Evolutionary conservation across 2,113 vertebrate genomes (phyloP).

Genomic region (Rhipidura dahli): DNA sequence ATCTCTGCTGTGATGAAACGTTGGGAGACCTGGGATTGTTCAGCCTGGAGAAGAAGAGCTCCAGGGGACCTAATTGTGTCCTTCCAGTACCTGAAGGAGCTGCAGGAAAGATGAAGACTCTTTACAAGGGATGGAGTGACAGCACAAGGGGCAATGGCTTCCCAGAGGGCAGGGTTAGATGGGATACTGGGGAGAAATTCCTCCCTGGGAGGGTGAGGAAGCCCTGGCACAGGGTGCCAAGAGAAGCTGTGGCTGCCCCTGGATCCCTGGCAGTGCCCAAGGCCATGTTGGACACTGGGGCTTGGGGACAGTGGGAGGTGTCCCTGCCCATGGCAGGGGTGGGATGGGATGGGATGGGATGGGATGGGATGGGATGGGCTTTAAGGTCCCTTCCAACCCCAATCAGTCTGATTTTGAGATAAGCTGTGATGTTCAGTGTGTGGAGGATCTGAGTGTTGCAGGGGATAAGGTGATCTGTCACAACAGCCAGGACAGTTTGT

Average conservation of each 20-base stretch:
- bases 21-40: not conserved
- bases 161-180: not conserved
- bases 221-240: not conserved
- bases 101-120: not conserved
- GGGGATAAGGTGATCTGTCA: not conserved
- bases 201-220: not conserved
- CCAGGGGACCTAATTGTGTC: not conserved
- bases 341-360: rapidly evolving
- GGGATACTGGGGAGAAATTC: not conserved
- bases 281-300: rapidly evolving
- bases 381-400: not conserved
- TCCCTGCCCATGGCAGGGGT: not conserved
- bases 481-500: not conserved
- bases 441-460: not conserved
- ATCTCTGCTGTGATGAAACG: not conserved
- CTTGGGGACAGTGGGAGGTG: not conserved
- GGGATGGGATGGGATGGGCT: not conserved
- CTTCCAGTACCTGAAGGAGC: not conserved
- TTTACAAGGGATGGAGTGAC: not conserved
- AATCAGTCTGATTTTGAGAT: not conserved
- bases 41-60: not conserved
- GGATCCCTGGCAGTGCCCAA: not conserved
- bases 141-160: not conserved
- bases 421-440: not conserved
- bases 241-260: not conserved